phyloP scores from a whole-genome alignment of 2,797 vertebrate genomes.

The Molossus molossus region DNA sequence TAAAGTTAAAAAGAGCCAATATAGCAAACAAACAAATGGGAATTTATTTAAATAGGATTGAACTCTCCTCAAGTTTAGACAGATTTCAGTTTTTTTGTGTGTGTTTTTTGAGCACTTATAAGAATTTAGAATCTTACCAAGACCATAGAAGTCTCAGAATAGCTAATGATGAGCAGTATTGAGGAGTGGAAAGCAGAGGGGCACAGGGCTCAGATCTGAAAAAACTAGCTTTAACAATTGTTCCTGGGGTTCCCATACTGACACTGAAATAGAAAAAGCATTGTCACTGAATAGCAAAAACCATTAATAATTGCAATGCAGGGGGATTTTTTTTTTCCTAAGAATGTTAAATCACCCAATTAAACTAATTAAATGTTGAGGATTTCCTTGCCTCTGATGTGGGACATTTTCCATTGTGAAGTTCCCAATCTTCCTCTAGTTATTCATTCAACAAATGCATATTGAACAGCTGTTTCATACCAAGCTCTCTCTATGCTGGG shows the following conservation, averaged over 20 bases:
- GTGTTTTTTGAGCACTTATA: background rate
- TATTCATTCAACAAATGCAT: background rate
- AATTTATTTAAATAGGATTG: constrained; percentile 37
- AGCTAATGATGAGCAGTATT: background rate
- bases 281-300: constrained; percentile 8
- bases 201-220: background rate
- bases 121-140: constrained; percentile 59
- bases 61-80: constrained; percentile 15
- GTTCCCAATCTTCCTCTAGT: background rate
- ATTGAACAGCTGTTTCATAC: constrained; percentile 19
- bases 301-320: constrained; percentile 4
- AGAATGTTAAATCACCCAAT: background rate
- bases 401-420: constrained; percentile 29
- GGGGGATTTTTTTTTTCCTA: constrained; percentile 50
- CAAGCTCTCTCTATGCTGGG: background rate
- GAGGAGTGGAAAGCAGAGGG: background rate
- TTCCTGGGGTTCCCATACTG: background rate
- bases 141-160: background rate
- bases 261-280: background rate
- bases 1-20: constrained; percentile 42
- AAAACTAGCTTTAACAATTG: background rate
- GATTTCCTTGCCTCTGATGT: constrained; percentile 51
- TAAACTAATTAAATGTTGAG: constrained; percentile 43
- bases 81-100: background rate
- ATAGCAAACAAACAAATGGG: background rate